A percentile compares a stretch with the other conserved stretches of the same genome.
Conservation (phyloP, 2,797 vertebrate genomes). For the Sciurus vulgaris region DNA sequence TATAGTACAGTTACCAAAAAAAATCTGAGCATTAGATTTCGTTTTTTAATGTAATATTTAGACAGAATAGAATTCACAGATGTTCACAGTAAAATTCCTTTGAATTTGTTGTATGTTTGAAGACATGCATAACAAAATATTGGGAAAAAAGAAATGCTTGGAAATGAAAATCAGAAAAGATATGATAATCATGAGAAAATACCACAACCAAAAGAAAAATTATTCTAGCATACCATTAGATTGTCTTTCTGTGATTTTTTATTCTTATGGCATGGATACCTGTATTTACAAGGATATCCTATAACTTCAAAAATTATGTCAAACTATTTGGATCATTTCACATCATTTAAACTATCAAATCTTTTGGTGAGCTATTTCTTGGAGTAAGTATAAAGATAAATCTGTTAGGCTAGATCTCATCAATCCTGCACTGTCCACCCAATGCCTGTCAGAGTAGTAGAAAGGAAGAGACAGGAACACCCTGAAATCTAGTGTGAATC, state of each 20-base stretch:
- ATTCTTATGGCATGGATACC: not conserved
- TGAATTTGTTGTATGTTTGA: not conserved
- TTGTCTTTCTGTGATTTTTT: slow-evolving; percentile 22
- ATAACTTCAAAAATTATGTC: not conserved
- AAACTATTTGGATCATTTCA: slow-evolving; percentile 15
- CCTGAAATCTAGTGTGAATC: not conserved
- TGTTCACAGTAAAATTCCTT: not conserved
- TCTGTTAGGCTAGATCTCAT: not conserved
- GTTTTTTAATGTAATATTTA: too few relatives aligned
- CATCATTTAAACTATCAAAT: not conserved
- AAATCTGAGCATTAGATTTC: too few relatives aligned
- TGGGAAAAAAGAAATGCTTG: not conserved
- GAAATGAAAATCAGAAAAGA: slow-evolving; percentile 10
- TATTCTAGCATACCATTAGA: not conserved
- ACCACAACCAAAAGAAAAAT: not conserved
- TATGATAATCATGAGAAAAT: not conserved
- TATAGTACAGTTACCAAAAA: not conserved
- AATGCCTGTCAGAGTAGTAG: not conserved
- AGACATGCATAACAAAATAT: not conserved
- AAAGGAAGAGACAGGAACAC: not conserved
- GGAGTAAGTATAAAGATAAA: not conserved
- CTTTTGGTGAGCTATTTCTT: not conserved
- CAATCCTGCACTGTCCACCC: not conserved
- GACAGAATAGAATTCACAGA: not conserved
- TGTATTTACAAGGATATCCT: not conserved